Evolutionary conservation across 2,888 invertebrate species (phyloP).

Genomic region (Timandra comae): DNA sequence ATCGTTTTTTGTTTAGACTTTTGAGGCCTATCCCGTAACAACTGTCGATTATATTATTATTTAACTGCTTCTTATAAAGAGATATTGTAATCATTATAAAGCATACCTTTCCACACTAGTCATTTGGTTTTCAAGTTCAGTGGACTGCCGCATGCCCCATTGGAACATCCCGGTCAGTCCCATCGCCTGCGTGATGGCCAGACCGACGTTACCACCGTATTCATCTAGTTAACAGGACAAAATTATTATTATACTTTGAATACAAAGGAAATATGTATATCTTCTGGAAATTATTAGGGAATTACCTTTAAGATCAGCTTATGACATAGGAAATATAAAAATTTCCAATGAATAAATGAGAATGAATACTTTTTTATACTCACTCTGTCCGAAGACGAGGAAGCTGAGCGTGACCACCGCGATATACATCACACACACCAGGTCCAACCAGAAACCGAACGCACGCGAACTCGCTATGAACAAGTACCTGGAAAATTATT

Average conservation of each 20-base stretch:
- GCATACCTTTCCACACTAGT: conserved; percentile 89
- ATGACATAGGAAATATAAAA: too few species aligned
- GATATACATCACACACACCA: conserved; percentile 91
- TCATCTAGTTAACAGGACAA: conserved; percentile 46
- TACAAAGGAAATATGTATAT: too few species aligned
- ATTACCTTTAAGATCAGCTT: too few species aligned
- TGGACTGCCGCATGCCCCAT: conserved; percentile 96
- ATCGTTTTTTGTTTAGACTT: too few species aligned
- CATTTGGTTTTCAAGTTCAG: conserved; percentile 92
- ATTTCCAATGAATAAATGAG: too few species aligned
- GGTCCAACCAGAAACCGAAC: conserved; percentile 95
- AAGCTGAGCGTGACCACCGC: conserved; percentile 90
- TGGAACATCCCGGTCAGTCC: conserved; percentile 87
- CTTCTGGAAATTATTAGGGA: too few species aligned
- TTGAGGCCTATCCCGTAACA: too few species aligned
- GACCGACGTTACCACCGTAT: conserved; percentile 84
- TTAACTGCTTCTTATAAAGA: too few species aligned
- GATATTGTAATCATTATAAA: too few species aligned
- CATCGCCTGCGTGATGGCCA: conserved; percentile 89
- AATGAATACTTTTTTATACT: too few species aligned
- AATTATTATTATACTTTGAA: too few species aligned
- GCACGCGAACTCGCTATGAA: conserved; percentile 94
- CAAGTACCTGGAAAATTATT: conserved; percentile 84
- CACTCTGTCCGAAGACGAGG: conserved; percentile 80
- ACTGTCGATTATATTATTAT: too few species aligned